Evolutionary conservation across 2,113 vertebrate genomes (phyloP).

Genomic region (Rhea pennata): DNA sequence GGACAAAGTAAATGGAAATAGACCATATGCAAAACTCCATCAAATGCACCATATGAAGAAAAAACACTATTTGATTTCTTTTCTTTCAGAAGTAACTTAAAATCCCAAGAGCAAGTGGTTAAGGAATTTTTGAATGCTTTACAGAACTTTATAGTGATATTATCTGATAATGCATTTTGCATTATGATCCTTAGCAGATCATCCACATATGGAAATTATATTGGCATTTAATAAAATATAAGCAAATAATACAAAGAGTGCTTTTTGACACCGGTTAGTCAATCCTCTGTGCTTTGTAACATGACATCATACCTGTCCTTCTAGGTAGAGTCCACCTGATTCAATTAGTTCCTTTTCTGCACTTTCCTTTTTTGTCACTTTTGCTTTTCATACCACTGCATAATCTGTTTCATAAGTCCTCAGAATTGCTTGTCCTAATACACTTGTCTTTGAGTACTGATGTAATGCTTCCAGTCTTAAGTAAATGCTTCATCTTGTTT

Average conservation of each 20-base stretch:
- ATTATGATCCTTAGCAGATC: not conserved
- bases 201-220: not conserved
- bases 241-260: not conserved
- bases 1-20: not conserved
- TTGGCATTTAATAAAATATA: not conserved
- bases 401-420: not conserved
- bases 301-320: not conserved
- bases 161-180: not conserved
- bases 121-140: not conserved
- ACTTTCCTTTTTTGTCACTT: not conserved
- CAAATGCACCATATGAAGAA: not conserved
- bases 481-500: not conserved
- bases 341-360: not conserved
- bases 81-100: not conserved
- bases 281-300: not conserved
- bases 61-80: not conserved
- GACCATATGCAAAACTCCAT: not conserved
- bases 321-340: not conserved
- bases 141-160: not conserved
- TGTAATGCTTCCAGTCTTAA: not conserved
- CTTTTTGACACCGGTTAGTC: not conserved
- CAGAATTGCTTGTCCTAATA: not conserved
- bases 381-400: not conserved
- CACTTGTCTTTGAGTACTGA: not conserved
- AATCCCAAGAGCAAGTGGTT: not conserved